Conservation (phyloP, 2,888 invertebrate species). For the Habrosyne pyritoides region DNA sequence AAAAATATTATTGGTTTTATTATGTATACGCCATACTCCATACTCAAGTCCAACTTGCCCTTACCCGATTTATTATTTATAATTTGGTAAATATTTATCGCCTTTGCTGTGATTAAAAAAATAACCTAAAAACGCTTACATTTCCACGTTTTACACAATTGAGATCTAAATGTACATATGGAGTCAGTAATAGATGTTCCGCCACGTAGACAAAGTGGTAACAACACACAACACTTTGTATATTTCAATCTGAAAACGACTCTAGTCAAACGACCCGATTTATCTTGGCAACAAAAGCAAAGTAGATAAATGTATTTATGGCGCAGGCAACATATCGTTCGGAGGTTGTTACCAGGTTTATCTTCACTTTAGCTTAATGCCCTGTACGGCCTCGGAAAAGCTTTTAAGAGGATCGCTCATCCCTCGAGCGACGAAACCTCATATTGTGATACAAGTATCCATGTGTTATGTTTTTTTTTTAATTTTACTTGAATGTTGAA, state of each 20-base stretch:
- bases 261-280: constrained; percentile 68
- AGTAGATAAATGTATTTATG: constrained; percentile 74
- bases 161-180: neutral
- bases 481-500: constrained; percentile 30
- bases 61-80: too few species aligned
- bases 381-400: constrained; percentile 62
- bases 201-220: constrained; percentile 52
- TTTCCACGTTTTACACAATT: neutral
- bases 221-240: constrained; percentile 45
- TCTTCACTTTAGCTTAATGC: constrained; percentile 71
- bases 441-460: constrained; percentile 46
- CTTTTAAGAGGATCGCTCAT: constrained; percentile 73
- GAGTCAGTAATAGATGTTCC: constrained; percentile 33
- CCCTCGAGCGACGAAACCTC: constrained; percentile 63
- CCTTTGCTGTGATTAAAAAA: too few species aligned
- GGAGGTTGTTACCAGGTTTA: constrained; percentile 67
- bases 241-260: constrained; percentile 61
- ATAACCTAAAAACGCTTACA: too few species aligned
- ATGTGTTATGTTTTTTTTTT: constrained; percentile 37
- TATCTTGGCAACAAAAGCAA: constrained; percentile 74
- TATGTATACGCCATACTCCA: too few species aligned
- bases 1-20: too few species aligned
- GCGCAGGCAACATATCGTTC: constrained; percentile 63
- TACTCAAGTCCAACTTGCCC: too few species aligned
- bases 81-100: too few species aligned